Evolutionary conservation across 2,113 vertebrate genomes (phyloP).

Genomic region (western clawed frog (Xenopus tropicalis)): DNA sequence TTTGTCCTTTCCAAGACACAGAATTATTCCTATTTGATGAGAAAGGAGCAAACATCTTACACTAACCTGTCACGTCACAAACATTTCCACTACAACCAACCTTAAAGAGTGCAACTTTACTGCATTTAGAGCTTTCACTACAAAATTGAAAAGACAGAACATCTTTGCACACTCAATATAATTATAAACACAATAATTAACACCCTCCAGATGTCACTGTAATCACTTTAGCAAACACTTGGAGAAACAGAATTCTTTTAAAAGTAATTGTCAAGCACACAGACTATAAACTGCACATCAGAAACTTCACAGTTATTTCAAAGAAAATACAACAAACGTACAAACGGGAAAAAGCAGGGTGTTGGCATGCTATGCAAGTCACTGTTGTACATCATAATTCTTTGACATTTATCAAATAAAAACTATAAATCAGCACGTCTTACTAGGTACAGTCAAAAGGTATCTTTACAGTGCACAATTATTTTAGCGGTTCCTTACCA

Average conservation of each 20-base stretch:
- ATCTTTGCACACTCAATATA: neutral
- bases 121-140: too few species aligned
- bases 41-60: too few species aligned
- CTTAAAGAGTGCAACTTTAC: too few species aligned
- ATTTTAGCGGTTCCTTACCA: constrained; percentile 73
- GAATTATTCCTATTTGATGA: too few species aligned
- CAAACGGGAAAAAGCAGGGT: neutral
- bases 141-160: too few species aligned
- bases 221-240: neutral
- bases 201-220: constrained; percentile 4
- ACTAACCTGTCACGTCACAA: too few species aligned
- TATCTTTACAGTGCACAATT: neutral
- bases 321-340: neutral
- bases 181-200: constrained; percentile 4
- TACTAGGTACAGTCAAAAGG: neutral
- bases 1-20: too few species aligned
- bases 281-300: neutral
- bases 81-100: too few species aligned
- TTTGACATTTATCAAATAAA: too few species aligned
- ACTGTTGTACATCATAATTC: too few species aligned
- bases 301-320: neutral
- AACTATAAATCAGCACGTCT: neutral
- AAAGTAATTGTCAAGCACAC: neutral
- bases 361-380: too few species aligned
- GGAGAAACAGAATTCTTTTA: neutral